phyloP scores from a whole-genome alignment of 2,888 invertebrate genomes.

The Meghimatium bilineatum region DNA sequence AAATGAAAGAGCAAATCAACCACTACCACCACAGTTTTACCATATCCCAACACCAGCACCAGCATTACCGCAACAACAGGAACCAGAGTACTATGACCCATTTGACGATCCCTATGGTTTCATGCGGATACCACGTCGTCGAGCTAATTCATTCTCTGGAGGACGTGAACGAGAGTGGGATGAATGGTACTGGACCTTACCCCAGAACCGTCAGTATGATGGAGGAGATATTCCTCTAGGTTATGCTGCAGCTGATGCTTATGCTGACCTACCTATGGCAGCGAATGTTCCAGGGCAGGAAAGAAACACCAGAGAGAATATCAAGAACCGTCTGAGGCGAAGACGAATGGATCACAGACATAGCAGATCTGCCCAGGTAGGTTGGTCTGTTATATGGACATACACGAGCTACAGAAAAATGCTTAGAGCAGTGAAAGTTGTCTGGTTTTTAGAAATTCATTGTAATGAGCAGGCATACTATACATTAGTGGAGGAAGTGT shows the following conservation, averaged over 20 bases:
- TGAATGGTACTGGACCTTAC: constrained; percentile 65
- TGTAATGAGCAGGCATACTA: no score
- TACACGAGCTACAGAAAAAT: no score
- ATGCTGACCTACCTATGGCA: constrained; percentile 49
- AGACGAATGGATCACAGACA: constrained; percentile 29
- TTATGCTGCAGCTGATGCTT: constrained; percentile 70
- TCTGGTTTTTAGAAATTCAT: no score
- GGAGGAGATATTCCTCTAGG: constrained; percentile 67
- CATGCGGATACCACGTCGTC: constrained; percentile 68
- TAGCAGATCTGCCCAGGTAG: constrained; percentile 17
- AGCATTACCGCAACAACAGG: constrained; percentile 54
- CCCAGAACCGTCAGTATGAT: constrained; percentile 58
- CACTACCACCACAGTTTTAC: constrained; percentile 19
- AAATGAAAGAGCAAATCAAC: constrained; percentile 58
- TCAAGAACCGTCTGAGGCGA: constrained; percentile 28
- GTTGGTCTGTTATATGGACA: background rate
- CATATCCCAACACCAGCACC: constrained; percentile 51
- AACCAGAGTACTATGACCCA: constrained; percentile 68
- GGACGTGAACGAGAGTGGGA: constrained; percentile 65
- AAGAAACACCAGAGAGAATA: constrained; percentile 18
- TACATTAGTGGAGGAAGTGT: no score
- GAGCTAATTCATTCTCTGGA: constrained; percentile 70
- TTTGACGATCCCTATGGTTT: constrained; percentile 71
- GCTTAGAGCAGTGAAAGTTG: no score
- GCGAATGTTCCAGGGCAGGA: background rate